phyloP scores from a whole-genome alignment of 2,113 vertebrate genomes.

The Lonchura striata region DNA sequence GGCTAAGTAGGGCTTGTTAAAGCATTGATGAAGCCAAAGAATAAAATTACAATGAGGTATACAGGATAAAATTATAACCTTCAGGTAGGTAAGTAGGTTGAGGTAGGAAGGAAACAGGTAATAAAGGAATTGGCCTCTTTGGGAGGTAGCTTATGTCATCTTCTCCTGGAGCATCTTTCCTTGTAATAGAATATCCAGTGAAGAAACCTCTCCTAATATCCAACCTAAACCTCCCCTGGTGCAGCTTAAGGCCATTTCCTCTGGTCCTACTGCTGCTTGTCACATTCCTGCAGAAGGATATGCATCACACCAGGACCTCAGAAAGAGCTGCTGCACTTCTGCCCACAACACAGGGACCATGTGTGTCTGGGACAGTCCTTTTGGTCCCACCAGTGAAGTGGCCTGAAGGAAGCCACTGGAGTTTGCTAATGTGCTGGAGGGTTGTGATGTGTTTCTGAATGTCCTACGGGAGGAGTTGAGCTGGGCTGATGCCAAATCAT shows the following conservation, averaged over 20 bases:
- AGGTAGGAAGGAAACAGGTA: background rate
- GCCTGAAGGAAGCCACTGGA: background rate
- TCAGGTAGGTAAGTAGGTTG: background rate
- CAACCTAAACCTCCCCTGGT: background rate
- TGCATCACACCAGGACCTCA: background rate
- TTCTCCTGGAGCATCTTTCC: background rate
- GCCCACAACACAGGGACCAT: background rate
- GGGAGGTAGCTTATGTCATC: background rate
- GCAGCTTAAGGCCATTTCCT: background rate
- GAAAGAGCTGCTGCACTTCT: background rate
- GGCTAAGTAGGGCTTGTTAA: background rate
- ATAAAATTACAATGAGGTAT: background rate
- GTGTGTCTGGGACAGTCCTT: background rate
- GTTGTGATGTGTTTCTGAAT: fast-evolving
- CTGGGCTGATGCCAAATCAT: background rate
- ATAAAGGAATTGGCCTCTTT: background rate
- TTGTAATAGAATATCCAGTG: background rate
- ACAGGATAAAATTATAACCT: background rate
- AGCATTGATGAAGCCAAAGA: background rate
- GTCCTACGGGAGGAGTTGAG: background rate
- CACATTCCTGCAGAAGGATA: background rate
- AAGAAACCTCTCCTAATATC: background rate
- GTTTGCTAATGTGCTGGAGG: background rate
- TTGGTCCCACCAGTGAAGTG: background rate
- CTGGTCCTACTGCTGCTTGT: background rate